A percentile compares a stretch with the other conserved stretches of the same genome.
Evolutionary conservation across 2,888 invertebrate genomes (phyloP).

Genomic region (Caenorhabditis macrosperma): DNA sequence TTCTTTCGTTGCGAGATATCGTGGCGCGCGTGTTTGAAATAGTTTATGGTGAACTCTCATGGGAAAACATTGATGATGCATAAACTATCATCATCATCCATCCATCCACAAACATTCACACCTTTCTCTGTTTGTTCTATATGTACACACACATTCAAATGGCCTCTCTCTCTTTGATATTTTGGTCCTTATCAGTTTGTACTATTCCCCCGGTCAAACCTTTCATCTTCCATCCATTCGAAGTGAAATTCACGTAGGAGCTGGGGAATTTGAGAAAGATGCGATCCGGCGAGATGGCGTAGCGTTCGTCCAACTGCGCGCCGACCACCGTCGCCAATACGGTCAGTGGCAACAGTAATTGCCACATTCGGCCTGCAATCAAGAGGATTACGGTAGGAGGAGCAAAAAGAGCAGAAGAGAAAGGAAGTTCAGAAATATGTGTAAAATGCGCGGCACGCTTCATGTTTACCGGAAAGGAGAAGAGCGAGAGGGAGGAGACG

Average conservation of each 20-base stretch:
- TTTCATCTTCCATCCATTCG: slow-evolving; percentile 61
- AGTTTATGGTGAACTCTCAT: too few species aligned
- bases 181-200: slow-evolving; percentile 36
- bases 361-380: slow-evolving; percentile 7
- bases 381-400: background rate
- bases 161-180: slow-evolving; percentile 9
- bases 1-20: too few species aligned
- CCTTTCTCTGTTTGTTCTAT: slow-evolving; percentile 29
- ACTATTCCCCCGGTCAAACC: slow-evolving; percentile 20
- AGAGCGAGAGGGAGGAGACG: slow-evolving; percentile 3
- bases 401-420: background rate
- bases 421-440: slow-evolving; percentile 3
- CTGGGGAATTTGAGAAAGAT: slow-evolving; percentile 61
- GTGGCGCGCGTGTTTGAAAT: too few species aligned
- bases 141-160: slow-evolving; percentile 9
- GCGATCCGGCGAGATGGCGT: slow-evolving; percentile 3
- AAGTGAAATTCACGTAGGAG: slow-evolving; percentile 61
- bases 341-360: slow-evolving; percentile 22
- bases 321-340: slow-evolving; percentile 27
- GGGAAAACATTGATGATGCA: slow-evolving; percentile 48
- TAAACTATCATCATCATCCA: background rate
- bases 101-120: slow-evolving; percentile 37
- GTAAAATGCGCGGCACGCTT: slow-evolving; percentile 7
- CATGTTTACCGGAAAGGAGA: background rate
- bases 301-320: background rate